Conservation (phyloP, 1,140 invertebrate species). For the Rhyacophila brunnea region DNA sequence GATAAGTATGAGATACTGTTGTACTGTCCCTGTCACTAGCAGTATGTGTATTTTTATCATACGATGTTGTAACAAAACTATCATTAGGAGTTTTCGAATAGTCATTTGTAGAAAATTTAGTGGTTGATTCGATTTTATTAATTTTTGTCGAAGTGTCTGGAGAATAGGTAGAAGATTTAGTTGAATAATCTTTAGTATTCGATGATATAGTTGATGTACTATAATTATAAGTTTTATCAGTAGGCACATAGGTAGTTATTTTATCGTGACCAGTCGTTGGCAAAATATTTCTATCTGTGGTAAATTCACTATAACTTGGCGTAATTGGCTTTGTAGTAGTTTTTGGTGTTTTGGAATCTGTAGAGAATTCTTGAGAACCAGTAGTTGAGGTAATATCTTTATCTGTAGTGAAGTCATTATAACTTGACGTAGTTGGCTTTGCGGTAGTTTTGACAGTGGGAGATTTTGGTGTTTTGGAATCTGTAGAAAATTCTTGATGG, state of each 20-base stretch:
- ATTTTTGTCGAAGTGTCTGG: too few relatives aligned
- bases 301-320: background rate
- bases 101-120: too few relatives aligned
- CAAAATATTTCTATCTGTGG: background rate
- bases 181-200: background rate
- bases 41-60: too few relatives aligned
- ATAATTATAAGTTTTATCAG: background rate
- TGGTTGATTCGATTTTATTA: too few relatives aligned
- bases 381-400: background rate
- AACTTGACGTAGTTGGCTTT: background rate
- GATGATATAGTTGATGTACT: background rate
- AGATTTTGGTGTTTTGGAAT: background rate
- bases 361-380: background rate
- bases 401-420: too few relatives aligned
- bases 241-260: background rate
- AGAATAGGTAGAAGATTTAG: too few relatives aligned
- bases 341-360: background rate
- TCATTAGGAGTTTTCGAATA: too few relatives aligned
- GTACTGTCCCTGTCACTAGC: too few relatives aligned
- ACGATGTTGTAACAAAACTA: too few relatives aligned
- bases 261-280: background rate
- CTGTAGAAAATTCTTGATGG: background rate
- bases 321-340: background rate
- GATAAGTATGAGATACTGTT: too few relatives aligned
- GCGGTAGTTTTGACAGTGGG: background rate